Evolutionary conservation across 2,888 invertebrate genomes (phyloP).

Genomic region (Eristalis pertinax): DNA sequence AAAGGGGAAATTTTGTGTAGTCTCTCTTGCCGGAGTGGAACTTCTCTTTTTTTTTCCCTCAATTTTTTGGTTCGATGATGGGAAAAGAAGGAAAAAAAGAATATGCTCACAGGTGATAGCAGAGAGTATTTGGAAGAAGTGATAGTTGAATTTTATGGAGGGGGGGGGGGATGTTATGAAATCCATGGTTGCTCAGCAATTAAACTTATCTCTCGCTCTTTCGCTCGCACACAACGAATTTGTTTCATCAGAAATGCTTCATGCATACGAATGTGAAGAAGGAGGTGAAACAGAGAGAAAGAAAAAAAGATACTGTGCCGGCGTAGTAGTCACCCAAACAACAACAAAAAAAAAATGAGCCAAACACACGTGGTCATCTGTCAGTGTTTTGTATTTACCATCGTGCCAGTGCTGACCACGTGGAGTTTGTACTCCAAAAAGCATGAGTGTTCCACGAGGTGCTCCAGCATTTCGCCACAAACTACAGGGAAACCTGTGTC

Average conservation of each 20-base stretch:
- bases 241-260: constrained; percentile 6
- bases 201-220: constrained; percentile 16
- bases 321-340: constrained; percentile 37
- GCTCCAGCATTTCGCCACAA: background rate
- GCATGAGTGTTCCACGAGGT: constrained; percentile 11
- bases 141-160: background rate
- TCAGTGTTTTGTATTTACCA: constrained; percentile 15
- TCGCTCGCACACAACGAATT: background rate
- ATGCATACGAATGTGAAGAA: background rate
- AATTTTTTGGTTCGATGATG: background rate
- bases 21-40: background rate
- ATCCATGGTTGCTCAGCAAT: background rate
- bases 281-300: background rate
- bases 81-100: too few species aligned
- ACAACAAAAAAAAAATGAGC: constrained; percentile 31
- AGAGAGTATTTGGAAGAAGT: background rate
- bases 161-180: constrained; percentile 15
- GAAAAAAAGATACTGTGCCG: constrained; percentile 39
- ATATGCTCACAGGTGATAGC: constrained; percentile 12
- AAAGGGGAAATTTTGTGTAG: background rate
- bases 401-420: constrained; percentile 19
- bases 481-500: background rate
- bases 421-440: background rate
- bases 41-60: background rate
- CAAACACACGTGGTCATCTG: constrained; percentile 55